Evolutionary conservation across 2,797 vertebrate genomes (phyloP).

Genomic region (Clarias pachynema): DNA sequence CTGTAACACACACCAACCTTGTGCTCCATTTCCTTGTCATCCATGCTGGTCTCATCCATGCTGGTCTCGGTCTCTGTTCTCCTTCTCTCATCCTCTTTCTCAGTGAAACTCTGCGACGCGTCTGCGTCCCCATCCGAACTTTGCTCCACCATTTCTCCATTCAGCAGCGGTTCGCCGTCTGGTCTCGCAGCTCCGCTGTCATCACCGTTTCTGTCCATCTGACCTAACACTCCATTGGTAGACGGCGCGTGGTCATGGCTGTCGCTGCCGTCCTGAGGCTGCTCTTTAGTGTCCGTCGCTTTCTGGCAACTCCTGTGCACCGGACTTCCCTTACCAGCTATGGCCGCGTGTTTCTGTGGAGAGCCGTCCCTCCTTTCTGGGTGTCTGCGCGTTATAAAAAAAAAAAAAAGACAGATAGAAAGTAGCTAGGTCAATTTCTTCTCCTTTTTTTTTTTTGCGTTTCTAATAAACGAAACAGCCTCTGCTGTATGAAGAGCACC

Average conservation of each 20-base stretch:
- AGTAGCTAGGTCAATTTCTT: conserved; percentile 37
- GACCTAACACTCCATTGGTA: conserved; percentile 70
- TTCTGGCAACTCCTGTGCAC: conserved; percentile 57
- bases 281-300: conserved; percentile 34
- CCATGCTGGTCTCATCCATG: conserved; percentile 18
- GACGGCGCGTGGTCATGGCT: conserved; percentile 65
- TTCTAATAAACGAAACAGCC: not conserved
- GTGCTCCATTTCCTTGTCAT: conserved; percentile 62
- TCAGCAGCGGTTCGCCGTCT: conserved; percentile 62
- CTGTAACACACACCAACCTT: conserved; percentile 65
- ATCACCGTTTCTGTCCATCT: conserved; percentile 62
- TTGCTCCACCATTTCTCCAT: conserved; percentile 67
- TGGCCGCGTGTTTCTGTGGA: conserved; percentile 66
- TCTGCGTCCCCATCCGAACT: conserved; percentile 33
- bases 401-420: not conserved
- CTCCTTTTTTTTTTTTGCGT: no score
- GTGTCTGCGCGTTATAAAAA: conserved; percentile 59
- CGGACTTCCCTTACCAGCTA: conserved; percentile 68
- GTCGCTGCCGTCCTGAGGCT: conserved; percentile 50
- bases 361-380: conserved; percentile 70
- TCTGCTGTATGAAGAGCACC: not conserved
- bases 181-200: not conserved
- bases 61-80: not conserved
- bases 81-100: conserved; percentile 48
- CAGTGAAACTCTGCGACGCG: not conserved